Base-by-base conservation (phyloP, 2,888 invertebrate species). In the Luffia ferchaultella region DNA sequence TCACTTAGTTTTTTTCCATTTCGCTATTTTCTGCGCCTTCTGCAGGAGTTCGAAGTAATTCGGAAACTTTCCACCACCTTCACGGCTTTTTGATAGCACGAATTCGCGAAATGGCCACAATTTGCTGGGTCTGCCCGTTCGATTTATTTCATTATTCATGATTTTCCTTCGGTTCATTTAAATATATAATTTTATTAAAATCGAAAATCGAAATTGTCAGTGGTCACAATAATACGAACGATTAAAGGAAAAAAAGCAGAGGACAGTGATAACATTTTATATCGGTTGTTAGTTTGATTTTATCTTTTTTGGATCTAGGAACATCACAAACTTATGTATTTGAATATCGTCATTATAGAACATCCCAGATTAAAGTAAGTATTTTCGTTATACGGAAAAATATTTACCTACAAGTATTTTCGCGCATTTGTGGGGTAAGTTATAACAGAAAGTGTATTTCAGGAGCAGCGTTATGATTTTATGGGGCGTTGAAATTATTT, bases 1-100 rank as follows among this genome's bases (percentile, higher is more conserved):
- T 79, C 75, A 76, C 76, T 78, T 70, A 30, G 30, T 12, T 30
- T 30, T 72, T 41, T 16, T 41, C 15, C 16, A 17, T 18, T 42
- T 16, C 42, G 18, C 42, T 19, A 7, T 30, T 20, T 12, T 12
- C 30, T 12, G 30, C 30, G 30, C 30, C 30, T 30, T 30, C 30
- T 30, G 30, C 30, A 12, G 30, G 30, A 30, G 30, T 30, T 30
- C 30, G 5, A n/a, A 12, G 30, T 12, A 12, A 30, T 30, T 30
- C 30, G 30, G 5, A 30, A 30, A 30, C 30, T 12, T 12, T 3
- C 30, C 30, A 30, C 30, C 30, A 7, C 30, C 5, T 12, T 3
- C 30, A 12, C 30, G 30, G 30, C 30, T 12, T n/a, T n/a, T n/a
- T n/a, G n/a, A n/a, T n/a, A 12, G 5, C 30, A 12, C 30, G 30